Conservation (phyloP, 2,113 vertebrate genomes). For the zebrafish (Danio rerio) region DNA sequence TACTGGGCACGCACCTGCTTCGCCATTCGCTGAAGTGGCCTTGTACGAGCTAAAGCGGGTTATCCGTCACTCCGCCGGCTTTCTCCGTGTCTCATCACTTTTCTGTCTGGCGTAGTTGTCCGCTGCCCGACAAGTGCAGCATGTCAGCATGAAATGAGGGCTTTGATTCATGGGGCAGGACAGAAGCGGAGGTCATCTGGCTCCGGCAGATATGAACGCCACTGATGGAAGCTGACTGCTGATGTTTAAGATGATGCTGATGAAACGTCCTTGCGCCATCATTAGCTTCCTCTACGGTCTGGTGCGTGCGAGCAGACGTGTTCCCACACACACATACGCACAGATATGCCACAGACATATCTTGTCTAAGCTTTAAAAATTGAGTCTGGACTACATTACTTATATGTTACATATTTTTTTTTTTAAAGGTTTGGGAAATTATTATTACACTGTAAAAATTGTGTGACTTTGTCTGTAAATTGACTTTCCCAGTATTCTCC, state of each 20-base stretch:
- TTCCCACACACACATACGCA: conserved; percentile 23
- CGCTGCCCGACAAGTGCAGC: conserved; percentile 56
- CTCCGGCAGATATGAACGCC: conserved; percentile 67
- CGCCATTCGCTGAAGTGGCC: conserved; percentile 58
- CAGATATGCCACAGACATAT: background rate
- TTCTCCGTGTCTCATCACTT: conserved; percentile 67
- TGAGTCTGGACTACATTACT: background rate
- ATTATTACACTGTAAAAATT: too few relatives aligned
- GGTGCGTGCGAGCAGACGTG: conserved; percentile 19
- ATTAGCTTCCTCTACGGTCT: conserved; percentile 49
- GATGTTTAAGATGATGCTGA: conserved; percentile 63
- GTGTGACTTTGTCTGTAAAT: too few relatives aligned
- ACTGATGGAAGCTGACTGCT: conserved; percentile 68
- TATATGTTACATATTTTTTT: background rate
- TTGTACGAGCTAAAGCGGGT: conserved; percentile 60
- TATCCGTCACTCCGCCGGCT: conserved; percentile 70
- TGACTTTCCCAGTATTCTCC: too few relatives aligned
- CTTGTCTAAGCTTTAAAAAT: conserved; percentile 7
- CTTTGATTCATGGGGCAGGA: conserved; percentile 74
- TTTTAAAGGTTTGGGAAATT: background rate
- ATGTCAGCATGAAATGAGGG: conserved; percentile 69
- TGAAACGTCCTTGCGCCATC: conserved; percentile 65
- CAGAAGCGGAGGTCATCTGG: conserved; percentile 70
- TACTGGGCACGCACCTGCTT: background rate
- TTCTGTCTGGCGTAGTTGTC: conserved; percentile 57